Evolutionary conservation across 2,797 vertebrate species (phyloP).

Genomic region (Tinamus major): DNA sequence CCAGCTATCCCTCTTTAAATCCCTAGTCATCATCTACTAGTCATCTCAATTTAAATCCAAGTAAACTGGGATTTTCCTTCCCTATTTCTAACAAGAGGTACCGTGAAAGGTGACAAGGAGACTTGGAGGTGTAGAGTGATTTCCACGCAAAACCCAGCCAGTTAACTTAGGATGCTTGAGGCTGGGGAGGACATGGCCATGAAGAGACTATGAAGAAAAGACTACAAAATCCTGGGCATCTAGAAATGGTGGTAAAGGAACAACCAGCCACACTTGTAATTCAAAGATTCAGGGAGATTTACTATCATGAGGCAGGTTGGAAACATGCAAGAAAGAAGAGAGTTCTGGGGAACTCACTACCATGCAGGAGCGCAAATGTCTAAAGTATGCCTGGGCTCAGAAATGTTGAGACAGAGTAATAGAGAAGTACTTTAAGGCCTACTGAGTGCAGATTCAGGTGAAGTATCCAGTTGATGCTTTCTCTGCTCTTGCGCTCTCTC

Average conservation of each 20-base stretch:
- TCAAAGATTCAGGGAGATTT: background rate
- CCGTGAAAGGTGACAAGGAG: no score
- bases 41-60: background rate
- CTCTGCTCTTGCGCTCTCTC: background rate
- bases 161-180: background rate
- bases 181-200: background rate
- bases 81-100: background rate
- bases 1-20: background rate
- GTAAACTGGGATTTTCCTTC: fast-evolving
- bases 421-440: background rate
- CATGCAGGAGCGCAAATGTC: fast-evolving
- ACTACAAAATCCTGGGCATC: background rate
- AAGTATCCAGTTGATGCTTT: fast-evolving
- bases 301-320: background rate
- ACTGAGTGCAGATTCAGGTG: no score
- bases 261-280: background rate
- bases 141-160: background rate
- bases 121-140: background rate
- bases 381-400: background rate
- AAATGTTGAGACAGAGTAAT: background rate
- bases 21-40: background rate
- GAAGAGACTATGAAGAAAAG: background rate
- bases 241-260: background rate
- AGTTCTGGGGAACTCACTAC: background rate
- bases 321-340: fast-evolving